Base-by-base conservation (phyloP, 2,888 invertebrate genomes). In the Diadegma fenestrale region DNA sequence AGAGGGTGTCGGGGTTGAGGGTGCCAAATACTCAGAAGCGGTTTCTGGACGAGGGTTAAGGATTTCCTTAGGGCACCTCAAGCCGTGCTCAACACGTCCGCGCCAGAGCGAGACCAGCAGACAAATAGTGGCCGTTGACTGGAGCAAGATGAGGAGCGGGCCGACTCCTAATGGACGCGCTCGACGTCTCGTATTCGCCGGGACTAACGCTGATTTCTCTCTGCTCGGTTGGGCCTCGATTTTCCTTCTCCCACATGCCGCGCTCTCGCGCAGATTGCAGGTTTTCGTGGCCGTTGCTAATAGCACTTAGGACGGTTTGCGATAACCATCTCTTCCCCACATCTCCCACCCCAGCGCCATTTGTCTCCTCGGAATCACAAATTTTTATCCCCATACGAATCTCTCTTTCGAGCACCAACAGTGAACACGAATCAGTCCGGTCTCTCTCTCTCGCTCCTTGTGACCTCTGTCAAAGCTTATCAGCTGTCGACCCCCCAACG, bases 251-350 rank as follows among this genome's bases (percentile, higher is more conserved):
- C 45, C 73, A 58, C 54, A 33, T 17, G 45, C 75, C 66, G 19
- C 88, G n/a, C n/a, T n/a, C n/a, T 87, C 89, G 87, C 90, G 89
- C 87, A 90, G 91, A 92, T 92, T 90, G 90, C 90, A 89, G 90
- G 89, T 91, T 92, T 91, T 91, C 89, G 89, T 90, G 90, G 90
- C 77, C 88, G 89, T 91, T 90, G 92, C 91, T 93, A 92, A 92
- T 92, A 92, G 90, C 88, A 89, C 84, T 86, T 84, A 85, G 85
- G 86, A 88, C 86, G 73, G 80, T 80, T 77, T 61, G 51, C 80
- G 89, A 89, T 89, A 88, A 88, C 86, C 84, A 88, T 88, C 88
- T 76, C 81, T 73, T 45, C n/a, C 45, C 75, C 71, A 58, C 66
- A 61, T 81, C 73, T 81, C 73, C 64, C 68, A 12, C 66, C 64